Base-by-base conservation (phyloP, 2,113 vertebrate species). In the Maccullochella peelii region DNA sequence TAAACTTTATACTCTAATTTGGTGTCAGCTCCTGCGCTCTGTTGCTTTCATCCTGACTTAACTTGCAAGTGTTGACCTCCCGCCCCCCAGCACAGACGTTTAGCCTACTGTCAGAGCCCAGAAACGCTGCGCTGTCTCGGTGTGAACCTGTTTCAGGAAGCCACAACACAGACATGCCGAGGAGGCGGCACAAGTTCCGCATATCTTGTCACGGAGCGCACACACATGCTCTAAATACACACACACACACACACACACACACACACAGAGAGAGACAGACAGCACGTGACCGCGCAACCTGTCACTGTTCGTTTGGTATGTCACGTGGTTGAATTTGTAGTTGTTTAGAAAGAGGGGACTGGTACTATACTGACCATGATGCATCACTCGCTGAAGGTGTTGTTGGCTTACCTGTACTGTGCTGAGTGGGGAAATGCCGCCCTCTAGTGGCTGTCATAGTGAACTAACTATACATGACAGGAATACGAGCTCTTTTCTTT, bases 181-280 rank as follows among this genome's bases (percentile, higher is more conserved):
- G 36, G 42, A 54, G 16, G 71, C 80, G 55, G 47, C 20, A 50
- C 78, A 25, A 89, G 92, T 94, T 94, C 94, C 93, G 93, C 94
- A 90, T 91, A 81, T 77, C 70, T 63, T 59, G 27, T 57, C 55
- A 62, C 52, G 9, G 2, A 58, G 23, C 44, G 0, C 4, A 6
- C 44, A 4, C 16, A 8, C 59, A 27, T 61, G 9, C 20, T 20
- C 16, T 44, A 33, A 33, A 33, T 20, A n/a, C 27, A 20, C 36
- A 7, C 23, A 21, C 57, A 4, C 21, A 16, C 49, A 6, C 25
- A n/a, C 18, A 6, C 62, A 33, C 38, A 27, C 33, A 27, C 65
- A 30, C 49, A 33, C 44, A 9, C 68, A 8, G 27, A 25, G 30
- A n/a, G n/a, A 2, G 11, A 36, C 21, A 23, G 38, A 25, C 44